Percentiles rank a stretch among this genome's conserved stretches.
phyloP scores from a whole-genome alignment of 2,888 invertebrate species.

The Trichopria drosophilae region DNA sequence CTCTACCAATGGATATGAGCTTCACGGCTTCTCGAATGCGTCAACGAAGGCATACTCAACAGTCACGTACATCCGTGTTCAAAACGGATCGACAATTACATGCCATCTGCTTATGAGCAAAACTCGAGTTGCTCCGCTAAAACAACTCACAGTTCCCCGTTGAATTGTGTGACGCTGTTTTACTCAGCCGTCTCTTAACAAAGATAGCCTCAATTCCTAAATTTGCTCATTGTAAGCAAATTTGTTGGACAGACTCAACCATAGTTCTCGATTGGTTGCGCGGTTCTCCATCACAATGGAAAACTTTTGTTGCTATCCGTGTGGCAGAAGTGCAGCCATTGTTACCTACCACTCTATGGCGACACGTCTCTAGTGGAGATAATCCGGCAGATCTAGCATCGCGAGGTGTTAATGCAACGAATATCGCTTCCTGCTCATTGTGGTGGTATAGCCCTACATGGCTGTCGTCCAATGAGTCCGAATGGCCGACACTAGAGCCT shows the following conservation, averaged over 20 bases:
- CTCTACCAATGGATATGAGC: no score
- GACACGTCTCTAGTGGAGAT: conserved; percentile 36
- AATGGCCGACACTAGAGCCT: no score
- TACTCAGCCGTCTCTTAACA: not conserved
- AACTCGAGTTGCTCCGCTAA: conserved; percentile 2
- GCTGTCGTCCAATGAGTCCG: no score
- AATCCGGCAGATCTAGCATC: conserved; percentile 47
- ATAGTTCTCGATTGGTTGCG: conserved; percentile 34
- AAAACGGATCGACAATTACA: no score
- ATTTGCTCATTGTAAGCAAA: not conserved
- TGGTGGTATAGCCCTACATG: no score
- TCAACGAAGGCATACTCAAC: no score
- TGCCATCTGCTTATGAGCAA: no score
- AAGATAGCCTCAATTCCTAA: not conserved
- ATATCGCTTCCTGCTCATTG: conserved; percentile 23
- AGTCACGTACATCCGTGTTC: no score
- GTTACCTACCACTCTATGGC: conserved; percentile 37
- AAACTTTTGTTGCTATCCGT: conserved; percentile 40
- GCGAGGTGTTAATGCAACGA: no score
- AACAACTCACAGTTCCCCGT: not conserved
- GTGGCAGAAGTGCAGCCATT: conserved; percentile 42
- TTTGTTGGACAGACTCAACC: conserved; percentile 36
- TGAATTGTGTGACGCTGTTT: not conserved
- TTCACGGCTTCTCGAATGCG: no score
- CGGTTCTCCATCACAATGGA: conserved; percentile 30